These are phyloP conservation scores for Trichonephila clavipes DNA, from an alignment of 1,140 invertebrate genomes.

Conservation along the genomic window DNA sequence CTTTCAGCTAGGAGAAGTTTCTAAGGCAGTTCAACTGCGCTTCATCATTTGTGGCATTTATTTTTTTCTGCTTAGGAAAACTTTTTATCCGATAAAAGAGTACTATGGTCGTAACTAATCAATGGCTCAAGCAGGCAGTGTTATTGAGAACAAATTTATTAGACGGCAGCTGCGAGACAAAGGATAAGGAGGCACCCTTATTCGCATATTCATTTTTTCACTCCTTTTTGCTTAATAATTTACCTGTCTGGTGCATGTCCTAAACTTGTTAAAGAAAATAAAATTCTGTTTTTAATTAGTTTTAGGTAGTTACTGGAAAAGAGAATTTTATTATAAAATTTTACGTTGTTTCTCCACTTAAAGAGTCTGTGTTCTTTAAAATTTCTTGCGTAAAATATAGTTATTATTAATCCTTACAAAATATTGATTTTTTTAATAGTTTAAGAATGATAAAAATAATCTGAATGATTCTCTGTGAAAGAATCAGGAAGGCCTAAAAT, in stretches of 20 bases:
- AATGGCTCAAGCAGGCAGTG: conserved; percentile 37
- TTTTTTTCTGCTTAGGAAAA: neutral
- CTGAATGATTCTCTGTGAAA: too few species aligned
- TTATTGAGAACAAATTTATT: conserved; percentile 57
- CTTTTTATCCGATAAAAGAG: conserved; percentile 35
- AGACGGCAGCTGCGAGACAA: conserved; percentile 27
- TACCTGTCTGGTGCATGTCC: neutral
- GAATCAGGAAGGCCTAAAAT: too few species aligned
- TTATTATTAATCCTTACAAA: too few species aligned
- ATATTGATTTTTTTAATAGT: too few species aligned
- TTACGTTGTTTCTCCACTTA: neutral
- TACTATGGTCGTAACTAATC: conserved; percentile 17
- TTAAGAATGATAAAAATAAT: too few species aligned
- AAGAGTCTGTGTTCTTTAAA: neutral
- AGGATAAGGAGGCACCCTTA: conserved; percentile 23
- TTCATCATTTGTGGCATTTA: conserved; percentile 10
- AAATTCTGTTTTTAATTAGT: conserved; percentile 5
- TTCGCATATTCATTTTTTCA: conserved; percentile 12
- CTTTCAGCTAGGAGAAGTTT: neutral
- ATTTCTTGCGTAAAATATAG: too few species aligned
- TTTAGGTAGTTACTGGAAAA: neutral
- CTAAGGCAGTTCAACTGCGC: conserved; percentile 20
- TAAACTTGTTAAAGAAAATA: neutral
- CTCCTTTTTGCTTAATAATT: neutral
- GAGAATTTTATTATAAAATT: neutral